These are phyloP conservation scores for Benitochromis conjunctus DNA, from an alignment of 2,113 vertebrate species.

Conservation along the genomic window DNA sequence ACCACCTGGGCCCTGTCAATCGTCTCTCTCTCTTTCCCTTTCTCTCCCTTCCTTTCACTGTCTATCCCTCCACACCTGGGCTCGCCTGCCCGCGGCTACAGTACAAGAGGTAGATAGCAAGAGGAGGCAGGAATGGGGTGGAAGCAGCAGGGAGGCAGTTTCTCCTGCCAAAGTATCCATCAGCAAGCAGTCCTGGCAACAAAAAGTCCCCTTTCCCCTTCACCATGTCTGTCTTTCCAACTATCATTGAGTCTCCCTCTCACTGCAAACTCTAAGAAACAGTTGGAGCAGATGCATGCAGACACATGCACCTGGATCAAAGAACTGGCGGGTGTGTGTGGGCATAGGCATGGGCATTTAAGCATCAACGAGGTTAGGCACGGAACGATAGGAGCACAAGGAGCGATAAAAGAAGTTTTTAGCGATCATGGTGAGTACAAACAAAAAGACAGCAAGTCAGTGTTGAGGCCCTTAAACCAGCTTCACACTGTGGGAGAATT, in stretches of 20 bases:
- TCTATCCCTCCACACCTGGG: constrained; percentile 49
- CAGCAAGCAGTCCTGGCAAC: constrained; percentile 29
- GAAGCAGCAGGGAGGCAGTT: constrained; percentile 12
- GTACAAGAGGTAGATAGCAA: neutral
- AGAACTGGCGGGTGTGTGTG: neutral
- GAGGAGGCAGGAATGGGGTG: neutral
- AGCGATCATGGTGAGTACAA: constrained; percentile 16
- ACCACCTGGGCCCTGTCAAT: constrained; percentile 61
- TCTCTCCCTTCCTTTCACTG: neutral
- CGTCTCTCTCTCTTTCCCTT: neutral
- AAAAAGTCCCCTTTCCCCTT: neutral
- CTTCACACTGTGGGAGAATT: constrained; percentile 23
- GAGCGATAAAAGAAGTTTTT: constrained; percentile 16
- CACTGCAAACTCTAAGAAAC: constrained; percentile 13
- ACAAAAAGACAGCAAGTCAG: constrained; percentile 37
- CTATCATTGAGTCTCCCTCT: neutral
- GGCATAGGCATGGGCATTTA: constrained; percentile 17
- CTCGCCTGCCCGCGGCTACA: constrained; percentile 29
- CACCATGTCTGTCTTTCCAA: constrained; percentile 15
- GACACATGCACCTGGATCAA: constrained; percentile 20
- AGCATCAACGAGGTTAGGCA: constrained; percentile 2
- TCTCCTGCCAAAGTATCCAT: constrained; percentile 44
- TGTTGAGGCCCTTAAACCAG: constrained; percentile 14
- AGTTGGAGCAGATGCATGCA: constrained; percentile 15
- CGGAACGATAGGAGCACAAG: neutral